Base-by-base conservation (phyloP, 2,113 vertebrate genomes). In the Electrona antarctica region DNA sequence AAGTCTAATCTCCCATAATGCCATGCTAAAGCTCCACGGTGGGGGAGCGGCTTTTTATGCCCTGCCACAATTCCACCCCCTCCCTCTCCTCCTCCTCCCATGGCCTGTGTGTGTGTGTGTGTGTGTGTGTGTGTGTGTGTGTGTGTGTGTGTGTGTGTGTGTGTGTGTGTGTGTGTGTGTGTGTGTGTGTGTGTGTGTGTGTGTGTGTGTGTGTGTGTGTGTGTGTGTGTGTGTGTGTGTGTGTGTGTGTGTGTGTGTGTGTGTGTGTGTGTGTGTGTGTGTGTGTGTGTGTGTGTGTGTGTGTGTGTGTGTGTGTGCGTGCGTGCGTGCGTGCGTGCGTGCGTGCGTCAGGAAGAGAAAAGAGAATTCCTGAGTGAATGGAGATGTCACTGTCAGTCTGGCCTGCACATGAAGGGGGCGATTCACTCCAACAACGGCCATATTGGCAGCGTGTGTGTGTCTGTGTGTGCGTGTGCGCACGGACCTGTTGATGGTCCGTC, bases 381-480 rank as follows among this genome's bases (percentile, higher is more conserved):
- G 90, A 93, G 92, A 93, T 92, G 92, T 93, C 90, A 93, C 90
- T 93, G 92, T 92, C 91, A 90, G 76, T 67, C 82, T 72, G 75
- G 87, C 82, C 80, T 86, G 79, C 79, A 49, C 87, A 78, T 86
- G 87, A 87, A 86, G 46, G 55, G 70, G 55, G 9, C 10, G 46
- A 58, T 87, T 80, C 29, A 67, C 86, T 85, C 73, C 33, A 41
- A 85, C 80, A 87, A 80, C 74, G 82, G 70, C 88, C 90, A 78
- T 87, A 89, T 90, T 90, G 89, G 84, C 85, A 86, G 85, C 67
- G 79, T 82, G 74, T 83, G 73, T 83, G 70, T 76, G 59, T 61
- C 41, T 65, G 46, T 71, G 51, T 75, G 63, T 62, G 48, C 59
- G 49, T 54, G 50, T 52, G 62, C 51, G 28, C 46, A 63, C 11